phyloP scores from a whole-genome alignment of 1,140 invertebrate genomes.

The Metopolophium dirhodum region DNA sequence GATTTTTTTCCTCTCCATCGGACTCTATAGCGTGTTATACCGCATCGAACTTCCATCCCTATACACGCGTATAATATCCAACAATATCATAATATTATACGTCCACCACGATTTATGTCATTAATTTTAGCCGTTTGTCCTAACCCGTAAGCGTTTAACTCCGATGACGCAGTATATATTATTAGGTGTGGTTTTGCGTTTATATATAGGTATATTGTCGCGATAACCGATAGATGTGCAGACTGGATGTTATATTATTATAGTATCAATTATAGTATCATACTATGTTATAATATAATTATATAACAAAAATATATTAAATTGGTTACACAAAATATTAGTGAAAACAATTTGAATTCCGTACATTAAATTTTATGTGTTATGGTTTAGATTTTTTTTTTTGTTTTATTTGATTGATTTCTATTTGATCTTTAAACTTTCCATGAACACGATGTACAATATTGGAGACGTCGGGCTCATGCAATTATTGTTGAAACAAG shows the following conservation, averaged over 20 bases:
- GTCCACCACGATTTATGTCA: neutral
- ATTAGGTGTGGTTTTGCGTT: neutral
- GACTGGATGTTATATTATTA: neutral
- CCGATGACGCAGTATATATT: neutral
- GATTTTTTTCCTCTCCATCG: conserved; percentile 6
- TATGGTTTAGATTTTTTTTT: neutral
- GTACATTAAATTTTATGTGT: no score
- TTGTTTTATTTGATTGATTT: no score
- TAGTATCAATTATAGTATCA: neutral
- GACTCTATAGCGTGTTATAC: neutral
- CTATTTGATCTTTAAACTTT: neutral
- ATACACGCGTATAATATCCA: neutral
- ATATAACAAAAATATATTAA: neutral
- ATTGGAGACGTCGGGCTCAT: neutral
- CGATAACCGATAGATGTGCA: neutral
- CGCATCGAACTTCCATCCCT: neutral
- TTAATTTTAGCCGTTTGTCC: conserved; percentile 13
- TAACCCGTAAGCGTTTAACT: neutral
- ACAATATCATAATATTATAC: neutral
- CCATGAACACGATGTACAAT: neutral
- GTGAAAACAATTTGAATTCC: neutral
- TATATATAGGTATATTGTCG: neutral
- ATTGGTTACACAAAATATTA: neutral
- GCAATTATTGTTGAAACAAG: neutral
- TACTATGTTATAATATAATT: neutral